Conservation (phyloP, 2,888 invertebrate species). For the Anthophora plumipes region DNA sequence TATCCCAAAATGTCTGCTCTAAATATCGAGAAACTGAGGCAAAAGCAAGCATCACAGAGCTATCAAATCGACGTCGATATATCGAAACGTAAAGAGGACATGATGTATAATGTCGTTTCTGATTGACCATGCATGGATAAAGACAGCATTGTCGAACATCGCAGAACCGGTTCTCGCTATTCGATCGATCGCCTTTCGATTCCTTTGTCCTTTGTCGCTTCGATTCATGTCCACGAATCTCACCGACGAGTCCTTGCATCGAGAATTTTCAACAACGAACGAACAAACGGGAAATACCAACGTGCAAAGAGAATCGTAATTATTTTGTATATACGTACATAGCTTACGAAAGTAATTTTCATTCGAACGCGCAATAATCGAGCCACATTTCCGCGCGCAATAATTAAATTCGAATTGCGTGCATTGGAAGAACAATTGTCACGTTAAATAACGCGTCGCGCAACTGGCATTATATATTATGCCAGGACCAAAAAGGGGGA, state of each 20-base stretch:
- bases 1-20: no score
- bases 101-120: background rate
- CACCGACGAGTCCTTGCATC: no score
- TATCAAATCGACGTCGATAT: no score
- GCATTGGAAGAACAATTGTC: constrained; percentile 14
- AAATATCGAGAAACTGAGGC: no score
- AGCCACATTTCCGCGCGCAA: background rate
- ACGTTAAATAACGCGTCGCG: constrained; percentile 23
- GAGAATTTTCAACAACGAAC: no score
- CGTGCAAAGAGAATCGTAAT: background rate
- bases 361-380: background rate
- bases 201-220: background rate
- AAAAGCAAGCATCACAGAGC: no score
- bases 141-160: background rate
- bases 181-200: constrained; percentile 3
- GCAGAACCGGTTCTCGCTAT: background rate
- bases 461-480: constrained; percentile 10
- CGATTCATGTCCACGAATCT: no score
- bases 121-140: background rate
- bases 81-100: no score
- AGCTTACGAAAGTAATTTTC: constrained; percentile 8
- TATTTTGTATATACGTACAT: no score
- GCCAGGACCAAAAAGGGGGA: background rate
- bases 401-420: constrained; percentile 39
- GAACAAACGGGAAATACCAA: background rate